Evolutionary conservation across 2,113 vertebrate species (phyloP).

Genomic region (Cyprinodon variegatus): DNA sequence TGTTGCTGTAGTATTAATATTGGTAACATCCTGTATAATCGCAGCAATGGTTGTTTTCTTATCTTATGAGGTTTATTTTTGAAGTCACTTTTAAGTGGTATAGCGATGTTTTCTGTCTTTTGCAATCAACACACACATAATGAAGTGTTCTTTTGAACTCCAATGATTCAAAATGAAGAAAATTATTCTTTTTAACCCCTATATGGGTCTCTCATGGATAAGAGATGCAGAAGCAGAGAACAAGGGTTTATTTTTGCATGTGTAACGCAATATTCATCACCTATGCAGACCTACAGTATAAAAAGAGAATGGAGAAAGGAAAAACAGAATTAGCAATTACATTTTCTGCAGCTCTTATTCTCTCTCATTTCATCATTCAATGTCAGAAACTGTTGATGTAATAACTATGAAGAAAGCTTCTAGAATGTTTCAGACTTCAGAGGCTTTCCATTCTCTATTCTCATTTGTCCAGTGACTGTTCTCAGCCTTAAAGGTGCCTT

Average conservation of each 20-base stretch:
- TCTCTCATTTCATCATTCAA: not conserved
- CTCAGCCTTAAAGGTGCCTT: not conserved
- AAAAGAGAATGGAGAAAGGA: not conserved
- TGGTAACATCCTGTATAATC: not conserved
- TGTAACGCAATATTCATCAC: not conserved
- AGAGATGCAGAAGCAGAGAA: not conserved
- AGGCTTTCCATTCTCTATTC: not conserved
- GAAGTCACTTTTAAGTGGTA: not conserved
- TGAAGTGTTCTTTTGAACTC: too few relatives aligned
- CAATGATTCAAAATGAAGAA: too few relatives aligned
- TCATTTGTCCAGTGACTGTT: not conserved
- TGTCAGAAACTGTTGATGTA: conserved; percentile 16
- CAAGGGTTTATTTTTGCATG: not conserved
- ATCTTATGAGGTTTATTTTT: not conserved
- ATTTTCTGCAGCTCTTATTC: not conserved
- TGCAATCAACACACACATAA: too few relatives aligned
- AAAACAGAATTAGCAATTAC: not conserved
- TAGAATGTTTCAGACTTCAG: not conserved
- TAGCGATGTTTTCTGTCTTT: not conserved
- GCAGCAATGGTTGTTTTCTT: not conserved
- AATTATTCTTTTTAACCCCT: too few relatives aligned
- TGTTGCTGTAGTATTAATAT: not conserved
- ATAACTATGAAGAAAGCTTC: conserved; percentile 15
- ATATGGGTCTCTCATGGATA: not conserved
- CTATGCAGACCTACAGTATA: not conserved